Evolutionary conservation across 2,888 invertebrate genomes (phyloP).

Genomic region (Drosophila fulvimacula): DNA sequence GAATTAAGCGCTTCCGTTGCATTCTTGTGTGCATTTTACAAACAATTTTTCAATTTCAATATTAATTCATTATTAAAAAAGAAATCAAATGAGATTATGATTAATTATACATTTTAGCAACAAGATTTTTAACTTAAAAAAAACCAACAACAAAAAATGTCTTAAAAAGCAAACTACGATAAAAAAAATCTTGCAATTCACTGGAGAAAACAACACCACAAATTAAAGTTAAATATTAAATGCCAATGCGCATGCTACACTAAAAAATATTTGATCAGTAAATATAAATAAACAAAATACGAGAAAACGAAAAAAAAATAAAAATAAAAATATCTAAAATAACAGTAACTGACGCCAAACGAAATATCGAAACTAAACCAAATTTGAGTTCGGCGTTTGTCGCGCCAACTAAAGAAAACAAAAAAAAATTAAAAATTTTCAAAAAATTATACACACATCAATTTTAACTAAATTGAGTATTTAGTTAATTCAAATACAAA

Average conservation of each 20-base stretch:
- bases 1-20: slow-evolving; percentile 74
- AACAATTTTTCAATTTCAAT: slow-evolving; percentile 45
- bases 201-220: slow-evolving; percentile 84
- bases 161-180: slow-evolving; percentile 40
- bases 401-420: slow-evolving; percentile 44
- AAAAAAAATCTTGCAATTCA: slow-evolving; percentile 71
- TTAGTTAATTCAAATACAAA: slow-evolving; percentile 61
- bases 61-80: slow-evolving; percentile 37
- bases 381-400: slow-evolving; percentile 58
- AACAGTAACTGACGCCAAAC: slow-evolving; percentile 37
- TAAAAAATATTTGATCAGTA: slow-evolving; percentile 68
- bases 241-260: slow-evolving; percentile 49
- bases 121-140: slow-evolving; percentile 72
- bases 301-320: slow-evolving; percentile 15
- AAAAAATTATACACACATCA: slow-evolving; percentile 61
- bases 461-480: slow-evolving; percentile 71
- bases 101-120: slow-evolving; percentile 62
- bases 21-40: slow-evolving; percentile 45
- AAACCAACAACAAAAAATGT: slow-evolving; percentile 31
- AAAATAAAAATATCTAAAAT: slow-evolving; percentile 24
- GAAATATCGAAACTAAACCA: slow-evolving; percentile 36
- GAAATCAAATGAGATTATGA: slow-evolving; percentile 21
- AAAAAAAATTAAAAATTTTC: slow-evolving; percentile 41
- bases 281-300: slow-evolving; percentile 45
- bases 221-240: slow-evolving; percentile 69